Evolutionary conservation across 2,888 invertebrate genomes (phyloP), one percentile per base, ranked within the genome.

Genomic region (Morpho helenor): DNA sequence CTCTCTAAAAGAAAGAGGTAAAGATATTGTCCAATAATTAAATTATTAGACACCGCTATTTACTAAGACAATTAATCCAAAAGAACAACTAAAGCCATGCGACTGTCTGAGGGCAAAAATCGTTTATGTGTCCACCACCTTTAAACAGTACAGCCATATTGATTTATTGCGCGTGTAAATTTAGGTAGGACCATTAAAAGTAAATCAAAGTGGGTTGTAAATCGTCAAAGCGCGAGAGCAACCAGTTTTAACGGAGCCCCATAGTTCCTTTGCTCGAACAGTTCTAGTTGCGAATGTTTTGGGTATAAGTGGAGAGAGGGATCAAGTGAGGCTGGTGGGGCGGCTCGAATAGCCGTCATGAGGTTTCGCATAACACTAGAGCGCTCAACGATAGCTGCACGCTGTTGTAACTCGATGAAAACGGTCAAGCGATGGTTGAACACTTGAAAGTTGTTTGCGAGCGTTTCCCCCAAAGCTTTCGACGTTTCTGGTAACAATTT

Each of bases 151-250:
- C 52, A 47, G 61, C 66, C 71, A 68, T 77, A 79, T 82, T 82
- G 82, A 84, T 84, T 80, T 84, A 82, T 75, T 67, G 65, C 61
- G 67, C 69, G 75, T 77, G 78, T 80, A 63, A 57, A 65, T 63
- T 65, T 64, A 59, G 64, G 62, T 60, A 57, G 61, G 52, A 47
- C 60, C 60, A 59, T 59, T 68, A 71, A 70, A 69, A 70, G 66
- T 72, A 68, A 71, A 70, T 72, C 72, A 70, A 71, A 71, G 69
- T 66, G 68, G 61, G 60, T 56, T 68, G 68, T 72, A 70, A 72
- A 71, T 73, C 68, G 71, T 71, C 71, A 72, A 71, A 73, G 68
- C 66, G 65, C 49, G 62, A 53, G 53, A 52, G 48, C 52, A 47
- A 52, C 72, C 69, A 66, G 42, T 50, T 9, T 63, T 49, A 8